Evolutionary conservation across 2,113 vertebrate species (phyloP).

Genomic region (Dascyllus trimaculatus): DNA sequence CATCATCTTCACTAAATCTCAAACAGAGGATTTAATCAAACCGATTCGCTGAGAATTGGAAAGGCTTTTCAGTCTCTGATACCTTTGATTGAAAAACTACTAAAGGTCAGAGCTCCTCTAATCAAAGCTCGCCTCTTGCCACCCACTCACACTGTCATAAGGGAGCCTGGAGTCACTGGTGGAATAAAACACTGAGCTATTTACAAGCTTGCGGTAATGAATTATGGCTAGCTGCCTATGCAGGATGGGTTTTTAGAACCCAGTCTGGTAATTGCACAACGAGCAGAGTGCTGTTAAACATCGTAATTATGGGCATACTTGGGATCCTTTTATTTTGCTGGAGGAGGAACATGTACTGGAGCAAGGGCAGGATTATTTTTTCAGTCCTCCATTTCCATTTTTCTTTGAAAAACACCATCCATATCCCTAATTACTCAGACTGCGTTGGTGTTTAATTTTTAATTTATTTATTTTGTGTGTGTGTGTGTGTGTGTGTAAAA

Average conservation of each 20-base stretch:
- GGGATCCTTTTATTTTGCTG: conserved; percentile 55
- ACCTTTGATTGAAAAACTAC: conserved; percentile 52
- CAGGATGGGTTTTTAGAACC: conserved; percentile 39
- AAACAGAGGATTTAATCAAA: conserved; percentile 33
- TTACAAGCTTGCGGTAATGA: conserved; percentile 57
- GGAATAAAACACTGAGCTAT: conserved; percentile 42
- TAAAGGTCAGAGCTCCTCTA: conserved; percentile 60
- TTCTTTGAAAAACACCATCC: conserved; percentile 41
- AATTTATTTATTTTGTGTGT: conserved; percentile 1
- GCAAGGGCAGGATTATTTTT: conserved; percentile 24
- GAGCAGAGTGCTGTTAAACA: conserved; percentile 69
- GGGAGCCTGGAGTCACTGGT: conserved; percentile 4
- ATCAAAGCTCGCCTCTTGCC: conserved; percentile 43
- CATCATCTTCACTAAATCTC: conserved; percentile 13
- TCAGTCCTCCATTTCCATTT: conserved; percentile 37
- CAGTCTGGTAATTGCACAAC: conserved; percentile 58
- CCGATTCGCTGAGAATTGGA: conserved; percentile 3
- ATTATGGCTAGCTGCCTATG: conserved; percentile 40
- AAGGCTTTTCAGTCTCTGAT: conserved; percentile 10
- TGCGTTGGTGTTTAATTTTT: conserved; percentile 3
- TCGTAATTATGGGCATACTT: conserved; percentile 61
- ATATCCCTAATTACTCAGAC: conserved; percentile 33
- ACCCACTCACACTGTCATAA: conserved; percentile 36
- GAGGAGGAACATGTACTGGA: conserved; percentile 6
- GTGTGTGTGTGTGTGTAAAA: not conserved